Evolutionary conservation across 2,797 vertebrate species (phyloP).

Genomic region (Channallabes apus): DNA sequence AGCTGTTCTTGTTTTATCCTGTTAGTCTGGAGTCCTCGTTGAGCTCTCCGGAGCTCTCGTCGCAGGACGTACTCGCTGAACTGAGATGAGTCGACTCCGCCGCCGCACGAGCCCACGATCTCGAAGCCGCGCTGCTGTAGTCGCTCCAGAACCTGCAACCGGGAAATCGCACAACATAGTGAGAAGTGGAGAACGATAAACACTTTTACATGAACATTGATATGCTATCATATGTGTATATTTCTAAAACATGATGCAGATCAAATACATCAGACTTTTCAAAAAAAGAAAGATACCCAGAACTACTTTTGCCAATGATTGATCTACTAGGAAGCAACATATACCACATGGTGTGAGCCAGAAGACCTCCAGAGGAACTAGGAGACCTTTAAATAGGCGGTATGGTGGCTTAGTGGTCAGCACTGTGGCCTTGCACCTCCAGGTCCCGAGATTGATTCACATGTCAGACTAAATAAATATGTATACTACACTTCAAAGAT

Average conservation of each 20-base stretch:
- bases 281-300: neutral
- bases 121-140: constrained; percentile 96
- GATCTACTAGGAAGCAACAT: neutral
- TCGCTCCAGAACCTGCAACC: constrained; percentile 88
- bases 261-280: neutral
- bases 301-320: neutral
- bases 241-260: neutral
- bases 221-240: neutral
- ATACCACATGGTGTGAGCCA: neutral
- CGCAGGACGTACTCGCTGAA: constrained; percentile 98
- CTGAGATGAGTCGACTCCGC: constrained; percentile 97
- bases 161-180: neutral
- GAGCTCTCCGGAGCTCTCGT: constrained; percentile 90
- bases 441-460: no score
- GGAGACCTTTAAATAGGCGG: neutral
- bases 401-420: no score
- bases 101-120: constrained; percentile 93
- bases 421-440: no score
- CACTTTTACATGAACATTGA: neutral
- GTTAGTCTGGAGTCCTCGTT: constrained; percentile 90
- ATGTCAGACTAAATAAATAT: no score
- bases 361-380: neutral
- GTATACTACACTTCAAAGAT: neutral
- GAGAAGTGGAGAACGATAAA: neutral
- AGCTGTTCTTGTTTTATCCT: constrained; percentile 99